phyloP scores from a whole-genome alignment of 30 jellyfish, hydroid and myxozoan species.

The Cassiopea xamachana region DNA sequence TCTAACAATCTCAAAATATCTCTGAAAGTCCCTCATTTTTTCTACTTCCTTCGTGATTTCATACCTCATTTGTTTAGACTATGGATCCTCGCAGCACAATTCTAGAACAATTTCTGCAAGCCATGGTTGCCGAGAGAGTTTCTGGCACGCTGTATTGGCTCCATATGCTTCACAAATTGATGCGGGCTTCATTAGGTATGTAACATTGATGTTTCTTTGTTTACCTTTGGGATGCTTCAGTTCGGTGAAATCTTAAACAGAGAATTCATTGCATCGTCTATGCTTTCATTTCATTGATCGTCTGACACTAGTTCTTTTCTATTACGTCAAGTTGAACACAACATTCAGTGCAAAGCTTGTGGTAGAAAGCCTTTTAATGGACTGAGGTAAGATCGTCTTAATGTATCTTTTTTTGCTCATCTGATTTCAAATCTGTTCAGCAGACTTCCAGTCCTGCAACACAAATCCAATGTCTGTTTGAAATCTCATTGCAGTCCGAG shows the following conservation, averaged over 20 bases:
- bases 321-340: constrained; percentile 77
- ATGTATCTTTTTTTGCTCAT: not conserved
- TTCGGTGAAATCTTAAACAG: no score
- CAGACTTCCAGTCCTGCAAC: no score
- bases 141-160: constrained; percentile 90
- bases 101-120: constrained; percentile 85
- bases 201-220: not conserved
- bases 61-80: constrained; percentile 9
- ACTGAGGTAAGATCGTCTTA: constrained; percentile 51
- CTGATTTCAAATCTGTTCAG: not conserved
- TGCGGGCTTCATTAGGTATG: constrained; percentile 80
- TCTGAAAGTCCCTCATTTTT: not conserved
- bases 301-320: not conserved
- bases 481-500: no score
- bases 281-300: no score
- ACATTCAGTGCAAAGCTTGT: constrained; percentile 89
- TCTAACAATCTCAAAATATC: no score
- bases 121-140: constrained; percentile 74
- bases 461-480: no score
- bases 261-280: no score
- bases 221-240: no score
- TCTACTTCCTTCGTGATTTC: not conserved
- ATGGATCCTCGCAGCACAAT: constrained; percentile 76
- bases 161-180: constrained; percentile 86
- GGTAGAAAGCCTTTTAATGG: constrained; percentile 88